Percentiles rank a stretch among this genome's conserved stretches.
phyloP scores from a whole-genome alignment of 1,140 invertebrate species.

The Drosophila subpulchrella region DNA sequence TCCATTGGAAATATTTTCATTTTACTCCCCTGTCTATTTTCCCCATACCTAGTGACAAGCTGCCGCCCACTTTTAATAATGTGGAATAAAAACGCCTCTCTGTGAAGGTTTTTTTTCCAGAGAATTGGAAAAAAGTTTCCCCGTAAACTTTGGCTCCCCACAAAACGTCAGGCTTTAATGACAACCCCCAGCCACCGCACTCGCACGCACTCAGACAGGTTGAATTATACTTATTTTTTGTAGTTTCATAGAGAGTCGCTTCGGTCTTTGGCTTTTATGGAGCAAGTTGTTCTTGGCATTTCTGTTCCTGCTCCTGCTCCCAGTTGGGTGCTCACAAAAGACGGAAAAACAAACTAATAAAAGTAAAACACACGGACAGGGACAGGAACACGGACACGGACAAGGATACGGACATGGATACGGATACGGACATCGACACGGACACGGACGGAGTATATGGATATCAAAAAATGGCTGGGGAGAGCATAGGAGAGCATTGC shows the following conservation, averaged over 20 bases:
- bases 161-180: slow-evolving; percentile 61
- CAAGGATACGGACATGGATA: slow-evolving; percentile 38
- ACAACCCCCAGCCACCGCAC: slow-evolving; percentile 33
- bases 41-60: background rate
- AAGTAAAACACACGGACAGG: slow-evolving; percentile 60
- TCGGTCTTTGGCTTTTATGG: slow-evolving; percentile 63
- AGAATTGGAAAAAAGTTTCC: slow-evolving; percentile 42
- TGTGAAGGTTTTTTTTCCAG: slow-evolving; percentile 37
- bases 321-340: slow-evolving; percentile 30
- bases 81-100: slow-evolving; percentile 47
- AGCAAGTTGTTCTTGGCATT: slow-evolving; percentile 41
- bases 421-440: slow-evolving; percentile 20
- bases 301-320: slow-evolving; percentile 2
- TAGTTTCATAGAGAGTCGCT: slow-evolving; percentile 48
- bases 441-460: slow-evolving; percentile 36
- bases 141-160: slow-evolving; percentile 56
- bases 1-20: slow-evolving; percentile 21
- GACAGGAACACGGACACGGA: slow-evolving; percentile 35
- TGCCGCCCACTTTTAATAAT: slow-evolving; percentile 45
- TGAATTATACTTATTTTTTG: slow-evolving; percentile 55
- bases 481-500: slow-evolving; percentile 11
- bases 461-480: slow-evolving; percentile 27
- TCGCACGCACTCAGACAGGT: slow-evolving; percentile 41
- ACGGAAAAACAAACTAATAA: slow-evolving; percentile 75
- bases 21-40: slow-evolving; percentile 8